A percentile compares a stretch with the other conserved stretches of the same genome.
Conservation (phyloP, 2,113 vertebrate genomes). For the Lophochroa leadbeateri region DNA sequence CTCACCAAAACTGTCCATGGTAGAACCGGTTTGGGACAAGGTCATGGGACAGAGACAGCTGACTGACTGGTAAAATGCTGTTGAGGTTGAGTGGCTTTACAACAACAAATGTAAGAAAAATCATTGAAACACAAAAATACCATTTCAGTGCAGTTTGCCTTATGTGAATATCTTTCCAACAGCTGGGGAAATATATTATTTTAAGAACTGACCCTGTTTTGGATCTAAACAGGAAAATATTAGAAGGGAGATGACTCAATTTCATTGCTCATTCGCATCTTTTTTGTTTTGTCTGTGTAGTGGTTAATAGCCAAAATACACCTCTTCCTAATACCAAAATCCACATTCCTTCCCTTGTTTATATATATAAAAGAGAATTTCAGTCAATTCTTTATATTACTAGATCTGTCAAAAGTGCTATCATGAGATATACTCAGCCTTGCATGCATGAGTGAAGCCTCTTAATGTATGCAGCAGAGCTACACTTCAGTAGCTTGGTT, state of each 20-base stretch:
- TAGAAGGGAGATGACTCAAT: not conserved
- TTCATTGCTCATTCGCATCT: not conserved
- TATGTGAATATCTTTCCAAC: slow-evolving; percentile 8
- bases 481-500: not conserved
- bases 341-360: not conserved
- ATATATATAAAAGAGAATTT: not conserved
- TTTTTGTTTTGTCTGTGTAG: not conserved
- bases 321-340: not conserved
- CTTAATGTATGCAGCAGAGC: not conserved
- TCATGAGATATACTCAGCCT: not conserved
- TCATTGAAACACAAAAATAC: not conserved
- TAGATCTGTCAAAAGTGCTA: not conserved
- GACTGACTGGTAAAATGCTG: not conserved
- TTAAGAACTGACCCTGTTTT: not conserved
- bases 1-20: not conserved
- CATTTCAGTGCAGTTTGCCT: not conserved
- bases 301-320: not conserved
- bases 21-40: not conserved
- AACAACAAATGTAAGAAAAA: not conserved
- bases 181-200: not conserved
- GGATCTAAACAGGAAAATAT: not conserved
- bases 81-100: not conserved
- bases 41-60: not conserved
- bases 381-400: not conserved
- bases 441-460: not conserved